A percentile compares a stretch with the other conserved stretches of the same genome.
These are phyloP conservation scores for Eristalinus sepulchralis DNA, from an alignment of 2,888 invertebrate genomes.

Conservation along the genomic window DNA sequence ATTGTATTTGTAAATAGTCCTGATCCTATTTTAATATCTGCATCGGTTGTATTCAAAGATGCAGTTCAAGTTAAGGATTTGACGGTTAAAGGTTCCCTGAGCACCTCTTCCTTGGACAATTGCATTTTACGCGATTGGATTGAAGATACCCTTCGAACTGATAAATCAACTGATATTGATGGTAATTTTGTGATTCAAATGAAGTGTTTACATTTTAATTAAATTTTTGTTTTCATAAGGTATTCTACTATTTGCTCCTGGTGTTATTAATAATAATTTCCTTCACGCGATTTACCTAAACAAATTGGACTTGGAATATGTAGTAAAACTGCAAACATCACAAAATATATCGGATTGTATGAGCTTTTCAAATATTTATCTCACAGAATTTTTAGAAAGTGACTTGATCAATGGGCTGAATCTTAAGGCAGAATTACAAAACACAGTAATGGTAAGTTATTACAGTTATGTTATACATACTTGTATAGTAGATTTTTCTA, in stretches of 20 bases:
- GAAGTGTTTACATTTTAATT: not conserved
- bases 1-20: slow-evolving; percentile 79
- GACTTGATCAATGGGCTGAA: slow-evolving; percentile 80
- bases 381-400: slow-evolving; percentile 74
- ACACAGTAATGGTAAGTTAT: slow-evolving; percentile 83
- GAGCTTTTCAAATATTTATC: slow-evolving; percentile 78
- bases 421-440: slow-evolving; percentile 80
- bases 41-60: slow-evolving; percentile 78
- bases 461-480: too few species aligned
- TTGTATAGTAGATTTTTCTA: too few species aligned
- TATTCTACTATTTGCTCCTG: slow-evolving; percentile 79
- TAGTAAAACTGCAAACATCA: slow-evolving; percentile 81
- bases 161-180: slow-evolving; percentile 75
- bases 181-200: slow-evolving; percentile 63
- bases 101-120: slow-evolving; percentile 77
- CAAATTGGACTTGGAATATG: slow-evolving; percentile 78
- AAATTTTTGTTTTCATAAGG: slow-evolving; percentile 76
- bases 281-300: slow-evolving; percentile 81
- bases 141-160: slow-evolving; percentile 80
- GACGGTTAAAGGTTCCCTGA: slow-evolving; percentile 75
- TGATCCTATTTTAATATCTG: slow-evolving; percentile 73
- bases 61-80: slow-evolving; percentile 75
- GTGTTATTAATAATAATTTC: slow-evolving; percentile 79
- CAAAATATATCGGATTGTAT: slow-evolving; percentile 80
- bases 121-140: slow-evolving; percentile 80